Evolutionary conservation across 92 coral and sea anemone species (phyloP).

Genomic region (Heteractis magnifica): DNA sequence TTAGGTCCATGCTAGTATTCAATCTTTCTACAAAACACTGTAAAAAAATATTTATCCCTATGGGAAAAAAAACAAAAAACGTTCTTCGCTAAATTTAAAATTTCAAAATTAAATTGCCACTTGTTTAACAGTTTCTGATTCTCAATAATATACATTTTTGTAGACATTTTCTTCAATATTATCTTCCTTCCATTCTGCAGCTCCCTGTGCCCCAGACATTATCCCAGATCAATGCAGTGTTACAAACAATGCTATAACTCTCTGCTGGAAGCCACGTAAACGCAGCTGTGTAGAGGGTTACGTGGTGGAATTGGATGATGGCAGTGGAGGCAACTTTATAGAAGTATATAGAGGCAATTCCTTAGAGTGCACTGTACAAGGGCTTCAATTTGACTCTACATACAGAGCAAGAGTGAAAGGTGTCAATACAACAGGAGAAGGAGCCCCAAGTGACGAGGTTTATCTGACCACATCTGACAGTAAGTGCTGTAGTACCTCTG

Average conservation of each 20-base stretch:
- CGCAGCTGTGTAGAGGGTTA: constrained; percentile 91
- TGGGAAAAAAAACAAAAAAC: too few species aligned
- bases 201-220: constrained; percentile 94
- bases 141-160: neutral
- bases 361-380: constrained; percentile 81
- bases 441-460: constrained; percentile 89
- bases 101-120: too few species aligned
- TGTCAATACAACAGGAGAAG: constrained; percentile 90
- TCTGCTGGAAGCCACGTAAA: constrained; percentile 90
- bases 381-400: constrained; percentile 96
- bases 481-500: constrained; percentile 28
- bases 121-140: too few species aligned
- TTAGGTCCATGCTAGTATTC: too few species aligned
- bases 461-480: constrained; percentile 92
- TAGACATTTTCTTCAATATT: neutral
- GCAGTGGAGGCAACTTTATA: constrained; percentile 74
- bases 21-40: too few species aligned
- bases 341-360: constrained; percentile 92
- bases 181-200: constrained; percentile 39
- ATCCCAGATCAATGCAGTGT: constrained; percentile 93
- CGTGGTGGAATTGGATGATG: constrained; percentile 93
- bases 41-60: too few species aligned
- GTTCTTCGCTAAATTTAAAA: too few species aligned
- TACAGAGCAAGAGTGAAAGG: constrained; percentile 93
- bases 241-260: constrained; percentile 83